Base-by-base conservation (phyloP, 2,888 invertebrate genomes). In the Bursaphelenchus okinawaensis region DNA sequence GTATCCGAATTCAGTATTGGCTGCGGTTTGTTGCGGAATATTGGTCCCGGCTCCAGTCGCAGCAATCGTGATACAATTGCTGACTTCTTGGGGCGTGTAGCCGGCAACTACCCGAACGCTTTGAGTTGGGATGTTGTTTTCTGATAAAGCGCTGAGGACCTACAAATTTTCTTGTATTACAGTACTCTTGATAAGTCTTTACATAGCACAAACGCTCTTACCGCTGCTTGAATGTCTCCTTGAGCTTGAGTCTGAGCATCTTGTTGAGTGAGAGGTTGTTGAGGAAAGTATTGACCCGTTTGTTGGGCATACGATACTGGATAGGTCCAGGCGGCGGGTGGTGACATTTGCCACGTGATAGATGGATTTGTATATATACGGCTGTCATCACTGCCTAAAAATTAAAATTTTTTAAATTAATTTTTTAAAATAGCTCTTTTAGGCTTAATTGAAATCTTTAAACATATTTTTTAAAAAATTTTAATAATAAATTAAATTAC, bases 221-320 rank as follows among this genome's bases (percentile, higher is more conserved):
- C 61, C 7, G 61, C 61, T 27, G 61, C 61, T n/a, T 27, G 26
- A n/a, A 61, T 58, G 22, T 61, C 61, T n/a, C 61, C 61, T 16
- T 61, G n/a, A 16, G 59, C 61, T 19, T 60, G 59, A 12, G n/a
- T 61, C 19, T 22, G 19, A 4, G 61, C 61, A 16, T 61, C 60
- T n/a, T 22, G 26, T 60, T 61, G 61, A 6, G 26, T 23, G 9
- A 61, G 27, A n/a, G 61, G 61, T 20, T 61, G 61, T 8, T 24
- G 22, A 22, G 61, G 61, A 26, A 61, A 61, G 61, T 22, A 55
- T 19, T 60, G 60, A 9, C n/a, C 23, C 4, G 61, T 61, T 8
- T 22, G 31, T 59, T 59, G 57, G 27, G 57, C 60, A 4, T 27
- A 59, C 28, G 60, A 40, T n/a, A 27, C 60, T 12, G 60, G 60